phyloP scores from a whole-genome alignment of 1,140 invertebrate genomes.

The Linepithema humile region DNA sequence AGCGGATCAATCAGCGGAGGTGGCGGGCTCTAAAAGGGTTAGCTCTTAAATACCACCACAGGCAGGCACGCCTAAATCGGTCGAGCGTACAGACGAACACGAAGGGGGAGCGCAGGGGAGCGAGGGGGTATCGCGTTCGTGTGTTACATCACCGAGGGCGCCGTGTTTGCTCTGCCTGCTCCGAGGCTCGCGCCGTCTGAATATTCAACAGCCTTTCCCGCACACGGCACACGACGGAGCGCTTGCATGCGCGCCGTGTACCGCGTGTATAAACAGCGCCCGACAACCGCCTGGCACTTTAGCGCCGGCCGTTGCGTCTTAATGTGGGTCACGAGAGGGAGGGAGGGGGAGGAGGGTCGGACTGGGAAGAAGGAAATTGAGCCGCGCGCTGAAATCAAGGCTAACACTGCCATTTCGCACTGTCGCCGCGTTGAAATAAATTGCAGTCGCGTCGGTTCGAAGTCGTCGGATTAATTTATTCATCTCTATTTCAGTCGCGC shows the following conservation, averaged over 20 bases:
- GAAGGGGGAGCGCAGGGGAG: conserved; percentile 16
- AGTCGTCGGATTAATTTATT: neutral
- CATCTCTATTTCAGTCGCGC: neutral
- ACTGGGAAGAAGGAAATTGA: conserved; percentile 37
- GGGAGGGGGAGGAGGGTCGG: too few relatives aligned
- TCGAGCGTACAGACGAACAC: conserved; percentile 29
- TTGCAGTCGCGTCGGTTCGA: conserved; percentile 5
- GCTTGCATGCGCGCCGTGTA: conserved; percentile 46
- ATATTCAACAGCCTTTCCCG: conserved; percentile 81
- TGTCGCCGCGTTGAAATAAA: conserved; percentile 14
- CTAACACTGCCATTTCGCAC: conserved; percentile 27
- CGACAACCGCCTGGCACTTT: conserved; percentile 60
- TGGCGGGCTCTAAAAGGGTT: conserved; percentile 68
- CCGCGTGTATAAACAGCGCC: conserved; percentile 63
- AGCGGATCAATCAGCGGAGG: conserved; percentile 58
- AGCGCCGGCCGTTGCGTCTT: conserved; percentile 65
- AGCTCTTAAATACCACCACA: conserved; percentile 36
- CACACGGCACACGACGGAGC: conserved; percentile 59
- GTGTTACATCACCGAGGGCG: conserved; percentile 69
- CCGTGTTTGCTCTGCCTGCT: conserved; percentile 72
- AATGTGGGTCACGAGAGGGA: conserved; percentile 71
- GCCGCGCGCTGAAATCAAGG: conserved; percentile 29
- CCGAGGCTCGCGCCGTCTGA: conserved; percentile 75
- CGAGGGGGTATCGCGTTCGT: conserved; percentile 62
- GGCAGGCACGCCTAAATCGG: conserved; percentile 19